phyloP scores from a whole-genome alignment of 2,797 vertebrate species.

The Malurus splendens region DNA sequence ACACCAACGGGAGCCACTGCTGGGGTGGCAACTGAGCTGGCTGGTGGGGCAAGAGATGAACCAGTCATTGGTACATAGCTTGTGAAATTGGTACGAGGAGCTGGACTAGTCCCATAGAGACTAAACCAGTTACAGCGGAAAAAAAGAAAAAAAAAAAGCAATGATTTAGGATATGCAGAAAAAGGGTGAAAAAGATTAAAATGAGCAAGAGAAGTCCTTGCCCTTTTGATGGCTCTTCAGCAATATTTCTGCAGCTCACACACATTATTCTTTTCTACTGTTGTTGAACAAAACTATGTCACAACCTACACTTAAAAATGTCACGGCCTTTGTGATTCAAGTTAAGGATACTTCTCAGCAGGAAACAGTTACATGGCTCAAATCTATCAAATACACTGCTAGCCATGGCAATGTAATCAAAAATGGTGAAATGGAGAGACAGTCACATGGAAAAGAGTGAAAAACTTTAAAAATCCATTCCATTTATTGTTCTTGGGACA shows the following conservation, averaged over 20 bases:
- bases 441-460: background rate
- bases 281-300: background rate
- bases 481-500: background rate
- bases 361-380: background rate
- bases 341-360: background rate
- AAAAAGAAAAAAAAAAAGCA: constrained; percentile 44
- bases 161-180: constrained; percentile 34
- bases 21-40: constrained; percentile 51
- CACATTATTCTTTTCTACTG: background rate
- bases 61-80: constrained; percentile 73
- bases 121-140: constrained; percentile 77
- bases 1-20: constrained; percentile 68
- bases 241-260: background rate
- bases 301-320: background rate
- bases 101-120: constrained; percentile 93
- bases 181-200: constrained; percentile 32
- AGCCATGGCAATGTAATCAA: background rate
- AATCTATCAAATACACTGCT: background rate
- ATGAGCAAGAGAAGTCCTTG: constrained; percentile 39
- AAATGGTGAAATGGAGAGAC: background rate
- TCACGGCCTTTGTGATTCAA: background rate
- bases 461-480: background rate
- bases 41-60: constrained; percentile 71
- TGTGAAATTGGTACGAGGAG: constrained; percentile 72
- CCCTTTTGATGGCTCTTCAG: constrained; percentile 25